Evolutionary conservation across 2,113 vertebrate genomes (phyloP), one percentile per base, ranked within the genome.

Genomic region (Mirza zaza): DNA sequence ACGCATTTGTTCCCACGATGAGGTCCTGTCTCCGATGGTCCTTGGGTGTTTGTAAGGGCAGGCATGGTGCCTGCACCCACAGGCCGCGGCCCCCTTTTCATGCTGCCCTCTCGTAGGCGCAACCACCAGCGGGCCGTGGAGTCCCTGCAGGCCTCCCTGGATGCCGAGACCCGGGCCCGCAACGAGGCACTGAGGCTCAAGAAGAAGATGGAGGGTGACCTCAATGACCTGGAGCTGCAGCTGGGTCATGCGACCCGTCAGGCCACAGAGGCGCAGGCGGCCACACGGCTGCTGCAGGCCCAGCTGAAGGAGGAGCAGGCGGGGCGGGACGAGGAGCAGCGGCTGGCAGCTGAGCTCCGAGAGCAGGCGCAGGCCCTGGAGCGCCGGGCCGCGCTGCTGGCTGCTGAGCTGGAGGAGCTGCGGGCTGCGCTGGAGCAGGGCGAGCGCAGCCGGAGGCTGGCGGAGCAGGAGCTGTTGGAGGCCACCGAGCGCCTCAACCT

Each of bases 191-290:
- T 99, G n/a, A 94, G 99, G 52, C 98, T 99, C 87, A 99, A 98
- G 97, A 99, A 99, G 98, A 99, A 99, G 98, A 99, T 99, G 99
- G 99, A 99, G 85, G 99, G 99, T 0, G 99, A 99, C 98, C 98
- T 99, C 97, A 99, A 99, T 0, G 99, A 99, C 95, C 99, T 99
- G 98, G 99, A 99, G 98, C 98, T 99, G 96, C 99, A 99, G 98
- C 98, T 99, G 92, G 99, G 97, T 98, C 99, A 99, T 0, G 99
- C 99, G 94, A 99, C 99, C 97, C 98, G 99, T 94, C 99, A 99
- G 98, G 99, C 99, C 0, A 95, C 97, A 0, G 99, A 99, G 97
- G 99, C 99, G 39, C 99, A 99, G 99, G 99, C 99, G 36, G 98
- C 99, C 89, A 97, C 98, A 14, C 99, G 99, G 65, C 99, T 99